Evolutionary conservation across 1,140 invertebrate species (phyloP).

Genomic region (Drosophila tani): DNA sequence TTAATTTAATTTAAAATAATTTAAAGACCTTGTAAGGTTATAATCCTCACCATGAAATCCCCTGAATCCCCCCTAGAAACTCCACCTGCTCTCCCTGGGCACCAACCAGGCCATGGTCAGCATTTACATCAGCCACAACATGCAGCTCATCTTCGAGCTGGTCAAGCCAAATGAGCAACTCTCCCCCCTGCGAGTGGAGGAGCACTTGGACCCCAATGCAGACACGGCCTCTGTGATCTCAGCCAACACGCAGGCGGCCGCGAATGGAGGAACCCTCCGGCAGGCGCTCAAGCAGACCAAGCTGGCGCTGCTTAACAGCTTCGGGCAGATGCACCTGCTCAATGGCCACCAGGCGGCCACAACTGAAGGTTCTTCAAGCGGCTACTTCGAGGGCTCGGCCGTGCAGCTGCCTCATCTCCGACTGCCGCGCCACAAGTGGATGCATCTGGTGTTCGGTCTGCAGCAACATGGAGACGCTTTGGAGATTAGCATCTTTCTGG

Average conservation of each 20-base stretch:
- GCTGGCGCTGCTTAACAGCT: conserved; percentile 74
- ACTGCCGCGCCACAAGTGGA: conserved; percentile 73
- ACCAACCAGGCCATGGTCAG: conserved; percentile 78
- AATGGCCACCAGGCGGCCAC: conserved; percentile 48
- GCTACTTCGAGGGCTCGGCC: conserved; percentile 59
- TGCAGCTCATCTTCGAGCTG: conserved; percentile 73
- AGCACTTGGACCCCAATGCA: conserved; percentile 50
- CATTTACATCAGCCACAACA: conserved; percentile 72
- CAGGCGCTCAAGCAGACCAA: conserved; percentile 80
- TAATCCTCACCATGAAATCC: not conserved
- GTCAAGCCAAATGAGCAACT: conserved; percentile 72
- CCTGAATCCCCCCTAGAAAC: conserved; percentile 46
- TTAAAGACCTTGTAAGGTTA: too few relatives aligned
- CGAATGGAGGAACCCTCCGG: conserved; percentile 55
- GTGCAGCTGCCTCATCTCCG: conserved; percentile 64
- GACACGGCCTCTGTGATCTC: conserved; percentile 30
- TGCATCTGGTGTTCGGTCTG: conserved; percentile 71
- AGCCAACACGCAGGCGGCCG: conserved; percentile 12
- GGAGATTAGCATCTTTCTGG: conserved; percentile 62
- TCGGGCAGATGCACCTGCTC: conserved; percentile 79
- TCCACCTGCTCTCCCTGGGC: conserved; percentile 76
- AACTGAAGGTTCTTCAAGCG: conserved; percentile 25
- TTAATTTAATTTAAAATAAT: too few relatives aligned
- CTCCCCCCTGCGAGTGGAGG: conserved; percentile 46
- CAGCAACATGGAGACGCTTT: conserved; percentile 57